Evolutionary conservation across 2,888 invertebrate genomes (phyloP).

Genomic region (Rhingia campestris): DNA sequence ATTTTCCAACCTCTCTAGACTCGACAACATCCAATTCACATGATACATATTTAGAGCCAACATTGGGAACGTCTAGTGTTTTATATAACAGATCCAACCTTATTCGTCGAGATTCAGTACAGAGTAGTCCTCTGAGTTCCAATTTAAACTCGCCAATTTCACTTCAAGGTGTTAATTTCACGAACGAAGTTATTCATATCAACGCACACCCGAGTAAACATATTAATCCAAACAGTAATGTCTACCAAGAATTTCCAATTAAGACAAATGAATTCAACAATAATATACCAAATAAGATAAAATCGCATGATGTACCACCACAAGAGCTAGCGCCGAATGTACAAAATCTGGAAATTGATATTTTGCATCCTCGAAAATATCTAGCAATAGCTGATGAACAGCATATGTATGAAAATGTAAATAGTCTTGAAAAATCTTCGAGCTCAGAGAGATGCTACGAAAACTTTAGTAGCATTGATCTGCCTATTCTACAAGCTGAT

Average conservation of each 20-base stretch:
- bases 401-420: slow-evolving; percentile 80
- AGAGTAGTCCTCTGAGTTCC: slow-evolving; percentile 78
- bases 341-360: slow-evolving; percentile 39
- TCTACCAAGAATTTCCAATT: slow-evolving; percentile 85
- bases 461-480: slow-evolving; percentile 78
- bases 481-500: slow-evolving; percentile 75
- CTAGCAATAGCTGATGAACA: slow-evolving; percentile 74
- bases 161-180: slow-evolving; percentile 84
- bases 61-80: slow-evolving; percentile 77
- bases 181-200: slow-evolving; percentile 84
- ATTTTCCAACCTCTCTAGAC: slow-evolving; percentile 43
- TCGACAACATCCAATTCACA: slow-evolving; percentile 25
- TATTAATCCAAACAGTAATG: slow-evolving; percentile 83
- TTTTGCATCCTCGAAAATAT: slow-evolving; percentile 51
- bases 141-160: slow-evolving; percentile 83
- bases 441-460: slow-evolving; percentile 79
- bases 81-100: slow-evolving; percentile 65
- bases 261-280: slow-evolving; percentile 77
- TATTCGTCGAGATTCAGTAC: slow-evolving; percentile 77
- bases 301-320: slow-evolving; percentile 80
- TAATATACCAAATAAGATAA: slow-evolving; percentile 76
- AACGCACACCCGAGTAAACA: slow-evolving; percentile 77
- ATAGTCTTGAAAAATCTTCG: slow-evolving; percentile 53
- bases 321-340: slow-evolving; percentile 80
- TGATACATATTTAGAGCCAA: slow-evolving; percentile 80